Base-by-base conservation (phyloP, 2,113 vertebrate genomes). In the Etia nguti region DNA sequence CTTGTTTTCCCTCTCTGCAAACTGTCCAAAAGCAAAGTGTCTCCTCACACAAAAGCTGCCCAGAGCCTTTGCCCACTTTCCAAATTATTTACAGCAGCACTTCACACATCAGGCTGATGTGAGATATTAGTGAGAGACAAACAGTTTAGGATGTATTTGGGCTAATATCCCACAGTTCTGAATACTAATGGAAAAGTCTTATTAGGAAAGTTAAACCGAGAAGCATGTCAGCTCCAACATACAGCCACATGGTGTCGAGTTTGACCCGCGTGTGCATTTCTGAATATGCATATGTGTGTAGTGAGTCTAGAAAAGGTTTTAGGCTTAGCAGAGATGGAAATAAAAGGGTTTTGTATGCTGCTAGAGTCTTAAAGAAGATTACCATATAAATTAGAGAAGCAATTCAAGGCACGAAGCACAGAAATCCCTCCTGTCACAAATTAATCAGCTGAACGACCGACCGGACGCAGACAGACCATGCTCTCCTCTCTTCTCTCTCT, bases 361-460 rank as follows among this genome's bases (percentile, higher is more conserved):
- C 70, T 75, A 26, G 89, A 91, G 89, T 93, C 91, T 95, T 90
- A 92, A 92, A 94, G 92, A 89, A 93, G 93, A 95, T 96, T 95
- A 95, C 88, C 92, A 94, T 95, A 95, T 95, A 95, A 95, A 95
- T 95, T 94, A 94, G 93, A 95, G 92, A 90, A 93, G 92, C 88
- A 91, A 91, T 94, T 94, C 92, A 93, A 92, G 81, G 90, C 91
- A 90, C 80, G 79, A 80, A 86, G 88, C 86, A 86, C 89, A 90
- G 83, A 94, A 95, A 93, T 94, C 92, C 92, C 93, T 86, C 88
- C 92, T 93, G 93, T 95, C 93, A 94, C 91, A 95, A 95, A 94
- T 95, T 87, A 93, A 95, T 95, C 91, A 92, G 92, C 88, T 87
- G 87, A 91, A 94, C 73, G 86, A 85, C 84, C 83, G 82, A 82